Base-by-base conservation (phyloP, 2,797 vertebrate species). In the Pseudochromis fuscus region DNA sequence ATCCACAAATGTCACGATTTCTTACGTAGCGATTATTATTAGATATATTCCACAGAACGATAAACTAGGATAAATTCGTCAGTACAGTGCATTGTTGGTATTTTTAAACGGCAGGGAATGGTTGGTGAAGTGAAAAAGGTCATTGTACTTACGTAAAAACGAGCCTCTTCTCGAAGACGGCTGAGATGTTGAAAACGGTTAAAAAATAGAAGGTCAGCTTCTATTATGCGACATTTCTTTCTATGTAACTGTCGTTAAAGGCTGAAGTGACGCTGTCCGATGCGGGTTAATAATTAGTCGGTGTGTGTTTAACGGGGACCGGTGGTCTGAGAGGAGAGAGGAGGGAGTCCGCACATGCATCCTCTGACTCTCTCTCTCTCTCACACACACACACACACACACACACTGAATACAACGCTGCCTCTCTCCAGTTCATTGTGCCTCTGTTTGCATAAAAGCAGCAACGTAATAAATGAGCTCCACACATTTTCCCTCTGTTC, bases 81-180 rank as follows among this genome's bases (percentile, higher is more conserved):
- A n/a, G 2, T n/a, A 5, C n/a, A 19, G n/a, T 1, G 2, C 18
- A 7, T n/a, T 19, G 2, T n/a, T 8, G 1, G 40, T 19, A 19
- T 44, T 44, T 19, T 40, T 15, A 18, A 4, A 5, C 4, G 6
- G 25, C 10, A 21, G n/a, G 38, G 16, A 21, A 12, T 35, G 9
- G 23, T 19, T 33, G 28, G 18, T 15, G 56, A 31, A 25, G 23
- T 5, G 24, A 52, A 72, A n/a, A 69, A 79, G 86, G 78, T 82
- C 82, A 48, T 12, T 61, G 37, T 61, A 87, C 87, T 85, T 65
- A 90, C 89, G 67, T 76, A 11, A 77, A 75, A 7, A 2, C n/a
- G 76, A 72, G 12, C 18, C 31, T 57, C 56, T n/a, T 11, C 13
- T 1, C 0, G 31, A 59, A 62, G 49, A 63, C 46, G 11, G 35